Conservation (phyloP, 2,888 invertebrate species). For the Heteropelma amictum region DNA sequence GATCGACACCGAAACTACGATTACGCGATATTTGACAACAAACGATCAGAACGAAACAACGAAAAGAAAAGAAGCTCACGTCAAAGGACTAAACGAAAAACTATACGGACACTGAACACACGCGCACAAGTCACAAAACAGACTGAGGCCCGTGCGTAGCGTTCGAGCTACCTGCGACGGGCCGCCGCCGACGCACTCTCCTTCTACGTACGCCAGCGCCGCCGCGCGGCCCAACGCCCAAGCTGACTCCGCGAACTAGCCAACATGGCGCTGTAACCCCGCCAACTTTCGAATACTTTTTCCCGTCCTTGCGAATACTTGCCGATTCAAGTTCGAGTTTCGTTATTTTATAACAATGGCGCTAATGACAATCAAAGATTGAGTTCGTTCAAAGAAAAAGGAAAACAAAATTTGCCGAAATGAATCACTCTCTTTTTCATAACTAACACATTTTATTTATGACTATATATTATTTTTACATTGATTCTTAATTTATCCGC, state of each 20-base stretch:
- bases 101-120: constrained; percentile 58
- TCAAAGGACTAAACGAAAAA: constrained; percentile 50
- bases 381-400: too few relatives aligned
- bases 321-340: neutral
- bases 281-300: constrained; percentile 15
- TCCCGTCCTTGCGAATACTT: neutral
- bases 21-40: neutral
- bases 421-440: too few relatives aligned
- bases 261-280: constrained; percentile 28
- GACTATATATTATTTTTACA: too few relatives aligned
- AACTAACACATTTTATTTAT: too few relatives aligned
- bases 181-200: constrained; percentile 46
- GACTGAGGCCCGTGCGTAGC: constrained; percentile 61
- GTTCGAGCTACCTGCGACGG: constrained; percentile 34
- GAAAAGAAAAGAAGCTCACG: constrained; percentile 37
- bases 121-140: constrained; percentile 69
- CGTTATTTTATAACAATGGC: neutral
- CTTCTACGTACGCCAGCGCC: constrained; percentile 9
- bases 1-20: neutral
- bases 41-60: constrained; percentile 15
- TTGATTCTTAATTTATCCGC: too few relatives aligned
- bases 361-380: neutral
- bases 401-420: too few relatives aligned
- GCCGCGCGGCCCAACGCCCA: neutral
- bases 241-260: neutral